Evolutionary conservation across 2,113 vertebrate species (phyloP), one percentile per base, ranked within the genome.

Genomic region (Mixornis gularis): DNA sequence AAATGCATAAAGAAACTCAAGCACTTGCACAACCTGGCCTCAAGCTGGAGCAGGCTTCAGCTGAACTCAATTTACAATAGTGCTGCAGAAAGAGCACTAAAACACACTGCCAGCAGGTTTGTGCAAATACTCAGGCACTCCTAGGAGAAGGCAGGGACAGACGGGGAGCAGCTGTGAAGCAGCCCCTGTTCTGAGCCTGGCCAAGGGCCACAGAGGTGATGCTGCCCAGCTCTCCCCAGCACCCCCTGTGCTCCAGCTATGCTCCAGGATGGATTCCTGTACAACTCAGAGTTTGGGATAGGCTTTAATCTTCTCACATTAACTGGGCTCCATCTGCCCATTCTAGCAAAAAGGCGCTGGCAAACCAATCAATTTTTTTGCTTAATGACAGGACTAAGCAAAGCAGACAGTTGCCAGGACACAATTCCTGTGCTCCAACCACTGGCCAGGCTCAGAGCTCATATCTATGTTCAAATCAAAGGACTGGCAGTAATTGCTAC

Each of bases 171-270:
- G 17, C 49, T 0, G 2, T 26, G 48, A n/a, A 38, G 40, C 30
- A 25, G 5, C 1, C 19, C 27, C 17, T 38, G 48, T 11, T 65
- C 20, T 11, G 24, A 66, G 62, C 11, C 17, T 0, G 0, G 53
- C 44, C 20, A 20, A 29, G 7, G 6, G 17, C 12, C 30, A 60
- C 0, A 0, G 76, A 49, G 34, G 29, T 0, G 0, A 41, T 4
- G 34, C 3, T 46, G 51, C 48, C 68, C 27, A 46, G 29, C 55
- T 46, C 41, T 52, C 4, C 52, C 10, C 1, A 0, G 43, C 38
- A 58, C n/a, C 5, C 80, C 59, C 73, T 30, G 51, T 22, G 36
- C 53, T 72, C 70, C 18, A 5, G 34, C 65, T 58, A 3, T 16
- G 30, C 53, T 84, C 40, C 51, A 41, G n/a, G 48, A 78, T 36